phyloP scores from a whole-genome alignment of 23 tunicate species.

The Trididemnum miniatum region DNA sequence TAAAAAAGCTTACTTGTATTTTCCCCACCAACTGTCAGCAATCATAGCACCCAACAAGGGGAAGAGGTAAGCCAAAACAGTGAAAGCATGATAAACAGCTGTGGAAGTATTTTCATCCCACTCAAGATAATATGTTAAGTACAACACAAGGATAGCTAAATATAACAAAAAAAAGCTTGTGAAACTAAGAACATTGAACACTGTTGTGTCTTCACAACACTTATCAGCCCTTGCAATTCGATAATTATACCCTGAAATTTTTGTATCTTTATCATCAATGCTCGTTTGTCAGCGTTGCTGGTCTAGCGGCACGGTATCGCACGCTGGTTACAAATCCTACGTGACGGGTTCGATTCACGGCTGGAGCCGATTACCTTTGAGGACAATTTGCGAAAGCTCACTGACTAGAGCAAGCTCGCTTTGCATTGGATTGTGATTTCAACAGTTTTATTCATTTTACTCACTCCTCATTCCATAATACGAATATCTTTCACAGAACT shows the following conservation, averaged over 20 bases:
- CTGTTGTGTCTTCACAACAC: too few species aligned
- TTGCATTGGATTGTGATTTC: background rate
- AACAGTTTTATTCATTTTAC: too few species aligned
- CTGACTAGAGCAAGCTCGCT: background rate
- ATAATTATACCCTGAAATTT: too few species aligned
- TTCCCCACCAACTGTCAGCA: conserved; percentile 98
- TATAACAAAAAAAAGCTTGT: background rate
- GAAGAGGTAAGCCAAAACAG: conserved; percentile 91
- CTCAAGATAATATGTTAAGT: conserved; percentile 54
- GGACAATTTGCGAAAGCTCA: too few species aligned
- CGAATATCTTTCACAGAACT: conserved; percentile 93
- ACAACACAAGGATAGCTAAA: conserved; percentile 84
- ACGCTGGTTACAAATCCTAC: too few species aligned
- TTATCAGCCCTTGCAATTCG: too few species aligned
- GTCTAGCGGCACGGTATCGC: too few species aligned
- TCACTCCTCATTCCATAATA: conserved; percentile 97
- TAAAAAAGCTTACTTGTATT: conserved; percentile 93
- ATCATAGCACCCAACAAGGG: conserved; percentile 94
- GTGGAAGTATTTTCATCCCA: conserved; percentile 95
- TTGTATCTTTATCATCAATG: too few species aligned
- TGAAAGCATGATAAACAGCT: conserved; percentile 97
- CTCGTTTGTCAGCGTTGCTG: too few species aligned
- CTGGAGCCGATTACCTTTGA: too few species aligned
- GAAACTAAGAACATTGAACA: too few species aligned
- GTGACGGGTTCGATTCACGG: too few species aligned